These are phyloP conservation scores for Geophilus truncorum DNA, from an alignment of 2,888 invertebrate genomes.

Conservation along the genomic window DNA sequence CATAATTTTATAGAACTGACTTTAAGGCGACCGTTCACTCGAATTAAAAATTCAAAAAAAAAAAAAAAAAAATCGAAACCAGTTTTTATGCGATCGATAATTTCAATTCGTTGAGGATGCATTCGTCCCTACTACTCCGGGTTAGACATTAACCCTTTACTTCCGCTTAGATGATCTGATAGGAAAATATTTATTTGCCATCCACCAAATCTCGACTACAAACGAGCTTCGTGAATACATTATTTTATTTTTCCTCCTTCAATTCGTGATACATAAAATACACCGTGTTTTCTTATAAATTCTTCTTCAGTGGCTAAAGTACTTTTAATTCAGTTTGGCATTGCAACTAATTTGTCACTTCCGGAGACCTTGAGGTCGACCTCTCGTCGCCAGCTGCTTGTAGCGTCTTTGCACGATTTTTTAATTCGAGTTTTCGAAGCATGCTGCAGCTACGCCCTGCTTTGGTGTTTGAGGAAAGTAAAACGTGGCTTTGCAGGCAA, in stretches of 20 bases:
- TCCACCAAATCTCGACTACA: too few relatives aligned
- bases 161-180: too few relatives aligned
- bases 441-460: background rate
- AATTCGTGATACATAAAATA: background rate
- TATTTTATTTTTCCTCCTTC: background rate
- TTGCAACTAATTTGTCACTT: background rate
- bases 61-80: too few relatives aligned
- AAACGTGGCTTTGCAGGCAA: background rate
- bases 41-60: too few relatives aligned
- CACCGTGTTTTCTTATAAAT: too few relatives aligned
- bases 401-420: background rate
- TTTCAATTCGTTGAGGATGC: too few relatives aligned
- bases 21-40: too few relatives aligned
- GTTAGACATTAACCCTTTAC: too few relatives aligned
- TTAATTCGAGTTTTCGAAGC: background rate
- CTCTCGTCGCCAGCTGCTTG: background rate
- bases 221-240: background rate
- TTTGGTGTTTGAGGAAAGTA: background rate
- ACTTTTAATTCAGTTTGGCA: background rate
- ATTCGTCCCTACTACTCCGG: too few relatives aligned
- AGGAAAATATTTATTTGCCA: too few relatives aligned
- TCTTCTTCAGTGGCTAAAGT: background rate
- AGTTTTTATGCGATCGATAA: too few relatives aligned
- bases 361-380: conserved; percentile 1
- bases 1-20: too few relatives aligned